phyloP scores from a whole-genome alignment of 2,888 invertebrate species.

The Melinaea menophilus region DNA sequence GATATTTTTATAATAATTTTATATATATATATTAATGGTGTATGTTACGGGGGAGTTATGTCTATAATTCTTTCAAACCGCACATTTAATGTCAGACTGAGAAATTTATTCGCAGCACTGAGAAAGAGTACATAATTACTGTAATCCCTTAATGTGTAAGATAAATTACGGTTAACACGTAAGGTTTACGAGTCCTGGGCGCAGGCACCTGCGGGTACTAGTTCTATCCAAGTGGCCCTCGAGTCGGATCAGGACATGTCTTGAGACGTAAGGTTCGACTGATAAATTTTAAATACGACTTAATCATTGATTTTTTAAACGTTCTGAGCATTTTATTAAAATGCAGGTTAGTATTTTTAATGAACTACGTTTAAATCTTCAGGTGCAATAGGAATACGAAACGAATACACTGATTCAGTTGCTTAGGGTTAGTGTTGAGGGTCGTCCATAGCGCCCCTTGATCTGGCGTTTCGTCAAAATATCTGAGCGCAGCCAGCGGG shows the following conservation, averaged over 20 bases:
- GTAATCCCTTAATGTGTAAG: conserved; percentile 36
- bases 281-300: no score
- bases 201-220: conserved; percentile 35
- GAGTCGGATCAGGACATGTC: conserved; percentile 42
- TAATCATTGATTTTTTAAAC: background rate
- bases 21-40: conserved; percentile 26
- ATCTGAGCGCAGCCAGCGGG: conserved; percentile 67
- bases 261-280: background rate
- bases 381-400: background rate
- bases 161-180: conserved; percentile 36
- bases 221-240: conserved; percentile 52
- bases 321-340: background rate
- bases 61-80: conserved; percentile 30
- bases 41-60: conserved; percentile 19
- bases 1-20: conserved; percentile 26
- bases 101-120: conserved; percentile 31
- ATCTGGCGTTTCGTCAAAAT: conserved; percentile 71
- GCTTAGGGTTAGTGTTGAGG: background rate
- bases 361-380: background rate
- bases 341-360: no score
- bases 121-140: conserved; percentile 35
- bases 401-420: background rate
- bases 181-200: conserved; percentile 33
- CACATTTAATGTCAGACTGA: conserved; percentile 30
- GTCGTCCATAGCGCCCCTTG: conserved; percentile 64